Evolutionary conservation across 2,888 invertebrate genomes (phyloP).

Genomic region (Slavum lentiscoides): DNA sequence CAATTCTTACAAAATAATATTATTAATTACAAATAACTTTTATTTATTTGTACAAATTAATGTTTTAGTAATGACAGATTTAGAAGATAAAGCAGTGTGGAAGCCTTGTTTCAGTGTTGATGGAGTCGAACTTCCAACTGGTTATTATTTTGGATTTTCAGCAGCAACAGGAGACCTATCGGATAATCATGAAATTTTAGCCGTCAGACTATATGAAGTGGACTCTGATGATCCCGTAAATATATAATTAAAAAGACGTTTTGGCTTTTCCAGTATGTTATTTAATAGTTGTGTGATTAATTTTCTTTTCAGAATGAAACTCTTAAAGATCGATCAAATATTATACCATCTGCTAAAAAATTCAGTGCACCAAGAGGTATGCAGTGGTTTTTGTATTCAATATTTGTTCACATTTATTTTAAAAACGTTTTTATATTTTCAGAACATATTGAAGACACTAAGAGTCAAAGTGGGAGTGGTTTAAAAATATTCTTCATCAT

Average conservation of each 20-base stretch:
- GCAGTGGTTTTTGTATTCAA: conserved; percentile 11
- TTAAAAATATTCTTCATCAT: conserved; percentile 88
- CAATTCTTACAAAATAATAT: no score
- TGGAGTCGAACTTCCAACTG: conserved; percentile 89
- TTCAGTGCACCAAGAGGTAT: conserved; percentile 84
- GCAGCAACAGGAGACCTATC: conserved; percentile 96
- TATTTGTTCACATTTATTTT: conserved; percentile 10
- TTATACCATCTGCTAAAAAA: conserved; percentile 84
- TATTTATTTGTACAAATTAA: no score
- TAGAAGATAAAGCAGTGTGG: conserved; percentile 91
- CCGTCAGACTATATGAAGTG: conserved; percentile 89
- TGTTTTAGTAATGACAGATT: conserved; percentile 80
- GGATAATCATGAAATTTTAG: conserved; percentile 93
- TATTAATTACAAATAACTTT: no score
- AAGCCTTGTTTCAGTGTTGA: conserved; percentile 88
- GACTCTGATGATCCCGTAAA: conserved; percentile 68
- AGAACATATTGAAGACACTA: conserved; percentile 86
- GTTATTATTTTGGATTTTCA: conserved; percentile 90
- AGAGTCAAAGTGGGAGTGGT: conserved; percentile 83
- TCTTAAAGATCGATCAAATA: conserved; percentile 76
- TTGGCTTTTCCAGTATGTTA: neutral
- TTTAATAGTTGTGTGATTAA: neutral
- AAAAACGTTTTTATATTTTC: conserved; percentile 55
- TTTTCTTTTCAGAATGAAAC: conserved; percentile 63
- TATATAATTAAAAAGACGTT: neutral